Evolutionary conservation across 2,888 invertebrate species (phyloP), one percentile per base, ranked within the genome.

Genomic region (Rhagophthalmus giganteus): DNA sequence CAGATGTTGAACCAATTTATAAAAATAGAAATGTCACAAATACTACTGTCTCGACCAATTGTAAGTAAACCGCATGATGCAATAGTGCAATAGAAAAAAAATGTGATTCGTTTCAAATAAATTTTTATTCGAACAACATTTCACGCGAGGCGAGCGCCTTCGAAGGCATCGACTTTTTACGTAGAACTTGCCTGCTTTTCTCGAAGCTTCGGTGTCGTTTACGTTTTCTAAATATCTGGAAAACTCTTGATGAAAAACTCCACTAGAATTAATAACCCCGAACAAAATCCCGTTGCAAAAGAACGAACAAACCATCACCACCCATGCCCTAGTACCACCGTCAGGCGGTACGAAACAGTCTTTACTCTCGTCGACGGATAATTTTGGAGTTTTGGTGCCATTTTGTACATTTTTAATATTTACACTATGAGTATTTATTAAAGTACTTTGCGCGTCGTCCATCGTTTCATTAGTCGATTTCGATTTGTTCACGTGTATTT

Each of bases 241-340:
- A 31, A 93, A 79, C 57, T 85, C 82, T 4, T 81, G 78, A 70
- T 88, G 90, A 57, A 94, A 80, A 15, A 92, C 84, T 60, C 93
- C 88, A 70, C 88, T 93, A 0, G 89, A 88, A 77, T 95, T 95
- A 67, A 95, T 92, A 31, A 92, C 84, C 33, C 94, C 92, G 74
- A 94, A 94, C 39, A 95, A 79, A 38, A 94, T 85, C 3, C 94
- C 94, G 74, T 95, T 94, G 66, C 89, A 89, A 49, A 92, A 78
- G 73, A 94, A 92, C 49, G 94, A 91, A 30, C 86, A 90, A 28
- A 91, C 64, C 81, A 93, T 82, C 9, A 94, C 86, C 52, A 86
- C 74, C 84, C 89, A 91, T 1, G 91, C 93, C 64, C 89, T 80
- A 8, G 82, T 60, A 0, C 90, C 90, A 7, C 91, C 90, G 74